Base-by-base conservation (phyloP, 1,140 invertebrate species). In the Procambarus virginalis region DNA sequence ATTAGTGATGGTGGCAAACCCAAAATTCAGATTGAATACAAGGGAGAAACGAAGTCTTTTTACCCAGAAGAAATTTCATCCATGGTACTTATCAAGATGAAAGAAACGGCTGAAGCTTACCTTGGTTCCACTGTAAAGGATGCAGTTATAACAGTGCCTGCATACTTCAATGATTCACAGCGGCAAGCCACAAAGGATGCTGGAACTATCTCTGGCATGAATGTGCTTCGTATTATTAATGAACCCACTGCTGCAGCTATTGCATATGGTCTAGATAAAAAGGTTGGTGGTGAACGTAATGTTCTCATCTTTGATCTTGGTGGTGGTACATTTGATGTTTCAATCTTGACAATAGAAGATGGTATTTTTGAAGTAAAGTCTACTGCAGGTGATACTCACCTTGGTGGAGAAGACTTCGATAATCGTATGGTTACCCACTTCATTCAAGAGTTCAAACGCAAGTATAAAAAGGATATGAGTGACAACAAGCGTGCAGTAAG, bases 261-360 rank as follows among this genome's bases (percentile, higher is more conserved):
- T 58, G 78, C 78, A 20, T 80, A 80, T 58, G 78, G 78, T 22
- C 48, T 80, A 10, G 78, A 80, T n/a, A 80, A 80, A 22, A 80
- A 55, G 48, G 48, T 58, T 3, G 48, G 78, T n/a, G 51, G 78
- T 6, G 97, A 98, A 95, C 78, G 34, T 34, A 34, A 34, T 34
- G 34, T 34, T 34, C 34, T 34, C 34, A 34, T 34, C 34, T 34
- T 34, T 34, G 34, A 34, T 34, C 34, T 34, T 34, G 34, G 34
- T 34, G 34, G 34, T 34, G 34, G 34, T 34, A 77, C 75, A 49
- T 80, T 80, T 58, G 78, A 80, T 58, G 78, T 80, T 51, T 80
- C 78, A 9, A 58, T 80, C 12, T 22, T 80, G 48, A 80, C 22
- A 9, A 80, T 80, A 22, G 78, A 80, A 8, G 78, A 80, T 34